Evolutionary conservation across 2,888 invertebrate species (phyloP).

Genomic region (Conus canariensis): DNA sequence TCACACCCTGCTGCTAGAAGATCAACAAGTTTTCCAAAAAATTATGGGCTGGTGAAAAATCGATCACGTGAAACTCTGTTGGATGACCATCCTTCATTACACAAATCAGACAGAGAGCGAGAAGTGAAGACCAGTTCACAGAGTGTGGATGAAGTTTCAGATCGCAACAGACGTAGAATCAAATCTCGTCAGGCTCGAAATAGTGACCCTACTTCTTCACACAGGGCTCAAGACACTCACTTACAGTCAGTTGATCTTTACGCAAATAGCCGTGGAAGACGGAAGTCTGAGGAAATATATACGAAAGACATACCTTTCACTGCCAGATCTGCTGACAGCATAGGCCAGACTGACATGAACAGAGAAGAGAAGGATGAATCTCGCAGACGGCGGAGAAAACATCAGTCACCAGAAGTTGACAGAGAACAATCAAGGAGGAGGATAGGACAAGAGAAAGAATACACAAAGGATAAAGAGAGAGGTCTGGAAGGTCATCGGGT

Average conservation of each 20-base stretch:
- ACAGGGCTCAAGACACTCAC: not conserved
- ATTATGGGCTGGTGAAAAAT: not conserved
- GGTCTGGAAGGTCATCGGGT: not conserved
- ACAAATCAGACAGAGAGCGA: conserved; percentile 1
- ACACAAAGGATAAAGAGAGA: not conserved
- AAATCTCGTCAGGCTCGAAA: not conserved
- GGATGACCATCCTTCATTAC: conserved; percentile 27
- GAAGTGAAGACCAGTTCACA: not conserved
- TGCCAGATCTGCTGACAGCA: not conserved
- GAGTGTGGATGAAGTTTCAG: conserved; percentile 21
- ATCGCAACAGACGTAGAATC: not conserved
- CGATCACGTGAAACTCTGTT: conserved; percentile 22
- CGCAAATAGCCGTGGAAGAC: not conserved
- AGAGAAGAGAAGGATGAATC: not conserved
- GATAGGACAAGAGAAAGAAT: not conserved
- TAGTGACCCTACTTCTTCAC: not conserved
- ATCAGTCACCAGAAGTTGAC: not conserved
- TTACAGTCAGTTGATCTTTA: not conserved
- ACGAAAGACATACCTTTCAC: not conserved
- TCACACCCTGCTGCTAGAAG: conserved; percentile 14
- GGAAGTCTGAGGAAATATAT: not conserved
- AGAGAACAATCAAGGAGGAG: conserved; percentile 24
- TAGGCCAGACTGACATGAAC: not conserved
- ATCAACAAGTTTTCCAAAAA: conserved; percentile 33
- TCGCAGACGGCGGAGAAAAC: not conserved